Percentiles rank a stretch among this genome's conserved stretches.
Evolutionary conservation across 2,113 vertebrate species (phyloP).

Genomic region (Anthoscopus minutus): DNA sequence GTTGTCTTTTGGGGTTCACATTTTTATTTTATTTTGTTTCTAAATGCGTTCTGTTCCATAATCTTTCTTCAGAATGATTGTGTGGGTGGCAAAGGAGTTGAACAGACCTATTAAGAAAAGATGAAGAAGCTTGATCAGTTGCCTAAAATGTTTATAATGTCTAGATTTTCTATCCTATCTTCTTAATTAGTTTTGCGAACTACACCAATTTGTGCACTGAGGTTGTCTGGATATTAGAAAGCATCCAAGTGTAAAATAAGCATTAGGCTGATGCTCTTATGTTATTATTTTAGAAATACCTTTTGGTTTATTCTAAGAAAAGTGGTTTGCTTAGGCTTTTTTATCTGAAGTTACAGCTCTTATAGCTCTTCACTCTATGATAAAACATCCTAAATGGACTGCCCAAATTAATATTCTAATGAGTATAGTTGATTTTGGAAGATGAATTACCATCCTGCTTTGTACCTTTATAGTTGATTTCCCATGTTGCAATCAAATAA

Average conservation of each 20-base stretch:
- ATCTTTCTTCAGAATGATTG: conserved; percentile 5
- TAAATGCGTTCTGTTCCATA: neutral
- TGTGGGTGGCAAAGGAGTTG: conserved; percentile 14
- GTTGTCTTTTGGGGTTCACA: neutral
- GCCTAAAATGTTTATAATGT: conserved; percentile 19
- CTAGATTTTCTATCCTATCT: conserved; percentile 6
- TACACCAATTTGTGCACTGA: neutral
- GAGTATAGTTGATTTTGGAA: neutral
- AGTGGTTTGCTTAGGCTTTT: neutral
- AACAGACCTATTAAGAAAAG: conserved; percentile 42
- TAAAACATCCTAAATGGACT: neutral
- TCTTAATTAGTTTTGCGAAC: conserved; percentile 37
- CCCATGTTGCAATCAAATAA: neutral
- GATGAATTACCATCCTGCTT: neutral
- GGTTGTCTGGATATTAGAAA: conserved; percentile 29
- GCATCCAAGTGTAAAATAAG: conserved; percentile 48
- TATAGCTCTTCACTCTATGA: neutral
- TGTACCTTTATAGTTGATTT: neutral
- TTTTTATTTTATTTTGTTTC: conserved; percentile 18
- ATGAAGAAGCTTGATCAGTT: conserved; percentile 18
- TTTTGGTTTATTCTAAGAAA: neutral
- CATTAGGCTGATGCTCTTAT: neutral
- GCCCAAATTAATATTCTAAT: neutral
- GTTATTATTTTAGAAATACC: conserved; percentile 28
- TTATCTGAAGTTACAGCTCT: neutral